phyloP scores from a whole-genome alignment of 1,140 invertebrate species.

The Lepidurus couesii region DNA sequence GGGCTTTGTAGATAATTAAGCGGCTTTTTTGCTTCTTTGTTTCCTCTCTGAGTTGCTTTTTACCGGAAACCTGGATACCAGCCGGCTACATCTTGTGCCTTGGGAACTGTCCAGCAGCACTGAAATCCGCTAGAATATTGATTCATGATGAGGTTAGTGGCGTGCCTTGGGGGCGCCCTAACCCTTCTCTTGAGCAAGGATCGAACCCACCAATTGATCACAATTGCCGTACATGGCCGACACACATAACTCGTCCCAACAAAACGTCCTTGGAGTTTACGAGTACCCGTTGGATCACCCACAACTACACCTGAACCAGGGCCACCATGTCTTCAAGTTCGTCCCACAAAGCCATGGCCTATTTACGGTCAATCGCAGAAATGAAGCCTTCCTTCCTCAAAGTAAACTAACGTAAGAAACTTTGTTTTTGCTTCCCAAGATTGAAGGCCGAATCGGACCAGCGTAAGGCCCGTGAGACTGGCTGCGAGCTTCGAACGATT shows the following conservation, averaged over 20 bases:
- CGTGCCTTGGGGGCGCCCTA: not conserved
- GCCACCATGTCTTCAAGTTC: too few species aligned
- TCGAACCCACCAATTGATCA: constrained; percentile 21
- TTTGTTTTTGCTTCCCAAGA: too few species aligned
- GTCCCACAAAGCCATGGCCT: too few species aligned
- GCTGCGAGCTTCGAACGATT: not conserved
- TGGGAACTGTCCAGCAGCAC: not conserved
- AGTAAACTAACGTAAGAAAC: too few species aligned
- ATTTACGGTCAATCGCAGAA: too few species aligned
- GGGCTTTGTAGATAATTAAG: not conserved
- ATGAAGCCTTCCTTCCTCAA: too few species aligned
- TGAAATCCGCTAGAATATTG: constrained; percentile 15
- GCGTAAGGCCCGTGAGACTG: too few species aligned
- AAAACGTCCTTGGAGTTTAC: not conserved
- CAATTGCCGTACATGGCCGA: constrained; percentile 12
- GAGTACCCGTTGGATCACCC: too few species aligned
- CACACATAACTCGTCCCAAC: not conserved
- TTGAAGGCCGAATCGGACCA: too few species aligned
- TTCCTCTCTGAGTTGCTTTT: not conserved
- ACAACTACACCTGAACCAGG: too few species aligned
- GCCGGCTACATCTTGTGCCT: constrained; percentile 10
- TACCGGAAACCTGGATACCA: constrained; percentile 7
- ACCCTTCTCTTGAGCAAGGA: constrained; percentile 18
- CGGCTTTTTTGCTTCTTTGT: not conserved
- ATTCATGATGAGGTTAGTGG: constrained; percentile 22